Conservation (phyloP, 2,113 vertebrate genomes). For the Xyrauchen texanus region DNA sequence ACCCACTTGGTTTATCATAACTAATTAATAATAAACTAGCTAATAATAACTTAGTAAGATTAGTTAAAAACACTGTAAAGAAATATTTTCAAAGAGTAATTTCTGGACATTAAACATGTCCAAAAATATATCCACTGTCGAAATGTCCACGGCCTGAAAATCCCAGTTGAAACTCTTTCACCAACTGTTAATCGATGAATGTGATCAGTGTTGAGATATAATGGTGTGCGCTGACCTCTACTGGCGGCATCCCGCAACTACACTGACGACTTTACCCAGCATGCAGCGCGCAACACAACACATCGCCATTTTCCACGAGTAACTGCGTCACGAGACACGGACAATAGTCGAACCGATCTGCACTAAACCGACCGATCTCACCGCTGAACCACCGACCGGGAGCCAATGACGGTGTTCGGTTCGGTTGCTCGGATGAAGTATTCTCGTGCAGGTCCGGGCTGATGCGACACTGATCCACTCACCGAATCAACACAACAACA, state of each 20-base stretch:
- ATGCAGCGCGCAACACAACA: conserved; percentile 54
- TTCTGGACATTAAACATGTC: too few relatives aligned
- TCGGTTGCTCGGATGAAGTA: conserved; percentile 60
- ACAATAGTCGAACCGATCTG: background rate
- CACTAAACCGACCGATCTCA: background rate
- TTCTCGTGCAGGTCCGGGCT: conserved; percentile 69
- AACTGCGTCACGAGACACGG: conserved; percentile 61
- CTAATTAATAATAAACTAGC: too few relatives aligned
- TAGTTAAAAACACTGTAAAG: too few relatives aligned
- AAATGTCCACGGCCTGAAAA: too few relatives aligned
- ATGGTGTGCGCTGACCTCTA: conserved; percentile 42
- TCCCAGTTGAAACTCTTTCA: too few relatives aligned
- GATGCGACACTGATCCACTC: conserved; percentile 53
- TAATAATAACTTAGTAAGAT: too few relatives aligned
- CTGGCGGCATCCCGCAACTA: conserved; percentile 16
- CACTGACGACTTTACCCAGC: conserved; percentile 49
- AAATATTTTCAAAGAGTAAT: too few relatives aligned
- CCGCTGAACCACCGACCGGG: conserved; percentile 38
- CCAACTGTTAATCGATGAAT: too few relatives aligned
- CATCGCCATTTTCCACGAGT: conserved; percentile 68
- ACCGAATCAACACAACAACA: background rate
- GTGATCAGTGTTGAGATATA: too few relatives aligned
- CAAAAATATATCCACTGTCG: too few relatives aligned
- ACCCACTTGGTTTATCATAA: too few relatives aligned
- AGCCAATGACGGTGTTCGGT: conserved; percentile 68